A percentile compares a stretch with the other conserved stretches of the same genome.
These are phyloP conservation scores for Synergus itoensis DNA, from an alignment of 2,888 invertebrate genomes.

Conservation along the genomic window DNA sequence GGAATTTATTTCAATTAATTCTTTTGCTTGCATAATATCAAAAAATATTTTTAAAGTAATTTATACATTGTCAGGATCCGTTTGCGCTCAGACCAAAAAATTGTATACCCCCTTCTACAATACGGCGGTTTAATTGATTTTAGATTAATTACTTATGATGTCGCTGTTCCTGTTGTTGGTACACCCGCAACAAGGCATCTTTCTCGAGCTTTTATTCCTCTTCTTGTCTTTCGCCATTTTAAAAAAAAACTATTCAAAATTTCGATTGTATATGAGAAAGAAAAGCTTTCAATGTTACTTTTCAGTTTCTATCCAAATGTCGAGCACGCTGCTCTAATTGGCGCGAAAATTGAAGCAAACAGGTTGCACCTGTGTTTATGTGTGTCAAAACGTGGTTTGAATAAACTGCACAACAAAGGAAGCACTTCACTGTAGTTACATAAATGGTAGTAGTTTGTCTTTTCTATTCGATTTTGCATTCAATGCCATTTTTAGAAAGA, in stretches of 20 bases:
- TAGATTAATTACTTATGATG: constrained; percentile 70
- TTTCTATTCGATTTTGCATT: neutral
- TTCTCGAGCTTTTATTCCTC: constrained; percentile 62
- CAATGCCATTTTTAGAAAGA: constrained; percentile 1
- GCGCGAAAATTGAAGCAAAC: constrained; percentile 36
- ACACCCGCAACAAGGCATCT: constrained; percentile 75
- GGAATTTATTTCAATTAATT: too few relatives aligned
- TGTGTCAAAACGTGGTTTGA: constrained; percentile 38
- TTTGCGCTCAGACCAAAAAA: too few relatives aligned
- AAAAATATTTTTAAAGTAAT: too few relatives aligned
- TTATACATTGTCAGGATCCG: too few relatives aligned
- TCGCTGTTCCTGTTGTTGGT: constrained; percentile 77
- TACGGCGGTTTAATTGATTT: neutral
- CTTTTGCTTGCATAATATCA: too few relatives aligned
- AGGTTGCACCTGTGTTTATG: constrained; percentile 38
- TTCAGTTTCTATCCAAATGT: neutral
- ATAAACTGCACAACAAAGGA: constrained; percentile 39
- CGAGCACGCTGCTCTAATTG: constrained; percentile 32
- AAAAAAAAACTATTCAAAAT: neutral
- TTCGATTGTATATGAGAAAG: neutral
- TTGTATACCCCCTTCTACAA: too few relatives aligned
- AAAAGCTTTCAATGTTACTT: neutral
- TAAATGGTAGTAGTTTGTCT: neutral
- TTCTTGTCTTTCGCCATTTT: constrained; percentile 57
- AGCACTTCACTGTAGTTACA: constrained; percentile 30